A percentile compares a stretch with the other conserved stretches of the same genome.
These are phyloP conservation scores for Anthonomus grandis DNA, from an alignment of 1,140 invertebrate species.

Conservation along the genomic window DNA sequence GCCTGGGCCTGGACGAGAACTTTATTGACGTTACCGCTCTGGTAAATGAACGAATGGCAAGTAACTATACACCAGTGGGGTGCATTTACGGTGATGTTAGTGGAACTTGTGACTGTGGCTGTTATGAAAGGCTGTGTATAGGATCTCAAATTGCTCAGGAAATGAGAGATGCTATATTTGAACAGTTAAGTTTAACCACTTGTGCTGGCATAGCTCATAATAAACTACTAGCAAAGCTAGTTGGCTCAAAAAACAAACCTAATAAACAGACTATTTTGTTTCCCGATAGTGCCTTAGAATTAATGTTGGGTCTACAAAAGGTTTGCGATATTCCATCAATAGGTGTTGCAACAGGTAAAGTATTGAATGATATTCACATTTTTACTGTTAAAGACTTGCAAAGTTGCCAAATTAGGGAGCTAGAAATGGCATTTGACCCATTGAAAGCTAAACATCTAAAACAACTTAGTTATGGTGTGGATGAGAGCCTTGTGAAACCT, in stretches of 20 bases:
- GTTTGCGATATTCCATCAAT: slow-evolving; percentile 68
- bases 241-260: slow-evolving; percentile 69
- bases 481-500: slow-evolving; percentile 65
- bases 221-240: slow-evolving; percentile 78
- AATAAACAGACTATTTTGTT: slow-evolving; percentile 77
- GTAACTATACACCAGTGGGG: slow-evolving; percentile 49
- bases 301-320: slow-evolving; percentile 61
- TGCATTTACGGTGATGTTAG: slow-evolving; percentile 54
- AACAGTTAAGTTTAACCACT: slow-evolving; percentile 68
- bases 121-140: slow-evolving; percentile 60
- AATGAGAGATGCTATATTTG: slow-evolving; percentile 63
- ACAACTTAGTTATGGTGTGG: slow-evolving; percentile 67
- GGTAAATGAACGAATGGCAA: slow-evolving; percentile 54
- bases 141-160: slow-evolving; percentile 67
- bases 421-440: slow-evolving; percentile 60
- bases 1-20: slow-evolving; percentile 77
- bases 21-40: slow-evolving; percentile 71
- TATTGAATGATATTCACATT: slow-evolving; percentile 62
- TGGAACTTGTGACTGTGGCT: slow-evolving; percentile 66
- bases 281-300: slow-evolving; percentile 59
- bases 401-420: slow-evolving; percentile 55
- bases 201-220: slow-evolving; percentile 82
- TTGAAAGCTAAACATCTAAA: slow-evolving; percentile 66
- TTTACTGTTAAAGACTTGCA: slow-evolving; percentile 64
- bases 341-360: slow-evolving; percentile 62